phyloP scores from a whole-genome alignment of 2,888 invertebrate genomes.

The Gastracanthus pulcherrimus region DNA sequence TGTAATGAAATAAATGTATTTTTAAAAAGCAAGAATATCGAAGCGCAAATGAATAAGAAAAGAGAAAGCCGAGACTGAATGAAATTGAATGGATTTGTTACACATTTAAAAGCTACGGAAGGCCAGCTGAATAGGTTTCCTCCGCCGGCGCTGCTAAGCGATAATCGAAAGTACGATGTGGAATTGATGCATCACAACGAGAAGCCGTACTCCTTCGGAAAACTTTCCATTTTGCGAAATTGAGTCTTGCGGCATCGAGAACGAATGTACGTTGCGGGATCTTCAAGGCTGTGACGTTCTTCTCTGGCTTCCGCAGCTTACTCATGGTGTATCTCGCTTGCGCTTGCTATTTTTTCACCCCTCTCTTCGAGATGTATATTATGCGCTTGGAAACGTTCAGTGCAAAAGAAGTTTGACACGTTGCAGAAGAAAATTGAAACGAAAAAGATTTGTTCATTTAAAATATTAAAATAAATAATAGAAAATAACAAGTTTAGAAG shows the following conservation, averaged over 20 bases:
- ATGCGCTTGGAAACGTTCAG: not conserved
- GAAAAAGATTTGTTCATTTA: not conserved
- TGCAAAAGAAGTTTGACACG: too few relatives aligned
- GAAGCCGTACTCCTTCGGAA: constrained; percentile 41
- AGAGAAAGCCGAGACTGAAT: not conserved
- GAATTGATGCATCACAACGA: constrained; percentile 36
- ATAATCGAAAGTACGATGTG: constrained; percentile 37
- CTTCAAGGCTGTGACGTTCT: constrained; percentile 26
- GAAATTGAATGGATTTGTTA: constrained; percentile 24
- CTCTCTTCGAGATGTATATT: not conserved
- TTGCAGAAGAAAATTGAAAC: not conserved
- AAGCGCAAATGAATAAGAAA: not conserved
- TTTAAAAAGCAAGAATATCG: not conserved
- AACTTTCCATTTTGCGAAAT: constrained; percentile 54
- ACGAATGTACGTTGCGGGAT: constrained; percentile 20
- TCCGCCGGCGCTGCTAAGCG: not conserved
- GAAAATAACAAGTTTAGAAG: too few relatives aligned
- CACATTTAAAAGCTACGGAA: constrained; percentile 6
- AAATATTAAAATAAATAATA: not conserved
- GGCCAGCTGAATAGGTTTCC: not conserved
- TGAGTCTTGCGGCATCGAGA: constrained; percentile 50
- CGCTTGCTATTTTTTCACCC: not conserved
- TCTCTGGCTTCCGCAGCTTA: constrained; percentile 41
- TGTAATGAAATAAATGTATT: not conserved
- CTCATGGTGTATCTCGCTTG: not conserved